These are phyloP conservation scores for Papilio polytes DNA, from an alignment of 1,140 invertebrate genomes.

Conservation along the genomic window DNA sequence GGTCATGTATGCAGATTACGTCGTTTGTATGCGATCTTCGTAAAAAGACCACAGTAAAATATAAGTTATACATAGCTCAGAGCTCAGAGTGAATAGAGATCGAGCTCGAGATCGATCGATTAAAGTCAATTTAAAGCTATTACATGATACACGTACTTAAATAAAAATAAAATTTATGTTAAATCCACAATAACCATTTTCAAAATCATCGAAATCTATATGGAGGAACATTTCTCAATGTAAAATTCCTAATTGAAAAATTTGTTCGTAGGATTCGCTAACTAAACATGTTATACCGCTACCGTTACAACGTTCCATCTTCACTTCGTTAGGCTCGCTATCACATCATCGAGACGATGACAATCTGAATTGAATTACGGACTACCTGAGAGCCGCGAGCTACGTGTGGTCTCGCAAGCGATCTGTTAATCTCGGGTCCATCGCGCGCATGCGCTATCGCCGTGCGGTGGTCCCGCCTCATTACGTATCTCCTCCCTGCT, in stretches of 20 bases:
- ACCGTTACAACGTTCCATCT: constrained; percentile 66
- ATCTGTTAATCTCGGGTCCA: constrained; percentile 76
- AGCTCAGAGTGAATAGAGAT: too few relatives aligned
- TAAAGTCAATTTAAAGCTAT: too few relatives aligned
- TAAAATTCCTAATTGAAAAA: background rate
- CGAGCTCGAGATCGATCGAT: too few relatives aligned
- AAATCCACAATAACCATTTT: too few relatives aligned
- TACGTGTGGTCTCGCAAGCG: constrained; percentile 76
- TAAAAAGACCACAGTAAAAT: too few relatives aligned
- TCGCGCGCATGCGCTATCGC: constrained; percentile 73
- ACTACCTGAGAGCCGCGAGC: constrained; percentile 77
- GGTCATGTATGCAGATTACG: too few relatives aligned
- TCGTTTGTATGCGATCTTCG: too few relatives aligned
- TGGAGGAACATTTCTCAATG: background rate
- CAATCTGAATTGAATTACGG: constrained; percentile 81
- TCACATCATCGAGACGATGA: constrained; percentile 78
- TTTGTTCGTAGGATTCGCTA: constrained; percentile 32
- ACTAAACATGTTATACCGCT: constrained; percentile 58
- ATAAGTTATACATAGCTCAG: too few relatives aligned
- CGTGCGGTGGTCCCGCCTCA: constrained; percentile 77
- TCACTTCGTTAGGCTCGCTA: constrained; percentile 72
- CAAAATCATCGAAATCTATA: too few relatives aligned
- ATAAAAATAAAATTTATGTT: too few relatives aligned
- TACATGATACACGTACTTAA: too few relatives aligned
- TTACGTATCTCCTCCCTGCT: constrained; percentile 68